Evolutionary conservation across 2,113 vertebrate species (phyloP), one percentile per base, ranked within the genome.

Genomic region (Scopus umbretta): DNA sequence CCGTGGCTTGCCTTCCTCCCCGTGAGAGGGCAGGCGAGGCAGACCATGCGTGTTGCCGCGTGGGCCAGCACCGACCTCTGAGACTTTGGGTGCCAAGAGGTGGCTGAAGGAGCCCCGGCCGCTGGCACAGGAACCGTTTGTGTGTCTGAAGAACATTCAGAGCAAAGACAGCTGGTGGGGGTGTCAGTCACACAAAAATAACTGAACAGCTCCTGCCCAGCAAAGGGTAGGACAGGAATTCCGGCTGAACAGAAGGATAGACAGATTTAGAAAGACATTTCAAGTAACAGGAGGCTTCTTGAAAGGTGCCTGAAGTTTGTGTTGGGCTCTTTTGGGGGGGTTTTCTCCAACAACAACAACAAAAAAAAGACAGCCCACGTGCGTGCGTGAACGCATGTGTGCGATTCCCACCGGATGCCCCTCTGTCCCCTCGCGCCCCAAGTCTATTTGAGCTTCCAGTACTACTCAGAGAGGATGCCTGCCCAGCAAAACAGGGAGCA

Each of bases 141-240:
- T 29, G 56, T 22, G 27, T 11, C 86, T 52, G 68, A 43, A n/a
- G 74, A 88, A 47, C 80, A 61, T 23, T 80, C 16, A 65, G 62
- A 42, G 16, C 16, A 73, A 55, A 82, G 78, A 83, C 94, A 90
- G 94, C 82, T 93, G 94, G 30, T 6, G 11, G 40, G 40, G 56
- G 56, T 87, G 87, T 93, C 94, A 95, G n/a, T 95, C 94, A 93
- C 91, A 61, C 73, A 52, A 74, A 87, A 93, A 75, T 95, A 95
- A 87, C 94, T 9, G 30, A 52, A 4, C 2, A 29, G 78, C 59
- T 86, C 67, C 61, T 2, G 4, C 66, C 38, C 72, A 27, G 71
- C 66, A 43, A 74, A 70, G 65, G 87, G 43, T 10, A 68, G 78
- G 36, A 16, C 38, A 53, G 66, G 73, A 87, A 87, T 80, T 38